Evolutionary conservation across 1,140 invertebrate species (phyloP), one percentile per base, ranked within the genome.

Genomic region (Ganaspis sp.): DNA sequence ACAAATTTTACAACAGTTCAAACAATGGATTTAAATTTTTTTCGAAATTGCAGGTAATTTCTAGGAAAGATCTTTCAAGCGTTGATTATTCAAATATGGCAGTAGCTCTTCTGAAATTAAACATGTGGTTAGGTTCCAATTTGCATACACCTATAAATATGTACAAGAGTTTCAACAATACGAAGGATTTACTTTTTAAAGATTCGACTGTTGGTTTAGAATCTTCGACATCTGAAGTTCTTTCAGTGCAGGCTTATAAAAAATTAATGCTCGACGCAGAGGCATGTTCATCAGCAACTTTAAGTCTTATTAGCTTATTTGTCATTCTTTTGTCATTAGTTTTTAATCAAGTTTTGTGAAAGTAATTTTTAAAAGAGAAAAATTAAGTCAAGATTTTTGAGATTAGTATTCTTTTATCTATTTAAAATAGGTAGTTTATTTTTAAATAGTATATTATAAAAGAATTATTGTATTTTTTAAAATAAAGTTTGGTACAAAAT

Each of bases 151-250:
- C 85, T 34, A 90, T 93, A 72, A 85, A 88, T 40, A 87, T 92
- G 37, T 93, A 91, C 71, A 87, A 90, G 26, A 78, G 74, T 37
- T 94, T 94, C 82, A 91, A 92, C 53, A 87, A 87, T 0, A 86
- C 81, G 0, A 85, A 75, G 6, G 88, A 94, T 83, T 85, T 94
- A 6, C 83, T 94, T 0, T 94, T 94, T 82, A 93, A 93, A 82
- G 88, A 93, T 77, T 92, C 92, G 0, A 93, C 92, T 0, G 86
- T 91, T 3, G 92, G 92, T 49, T 83, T 94, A 0, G 86, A 90
- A 0, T 87, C 90, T 17, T 88, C 89, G 2, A 85, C 88, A 0
- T 81, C 79, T 9, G 40, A 80, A 0, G 77, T 82, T 0, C 74
- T 69, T 19, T 75, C 83, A 5, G 84, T 91, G 5, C 23, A 82